Percentiles rank a stretch among this genome's conserved stretches.
Evolutionary conservation across 1,140 invertebrate genomes (phyloP).

Genomic region (honey bee (Apis mellifera)): DNA sequence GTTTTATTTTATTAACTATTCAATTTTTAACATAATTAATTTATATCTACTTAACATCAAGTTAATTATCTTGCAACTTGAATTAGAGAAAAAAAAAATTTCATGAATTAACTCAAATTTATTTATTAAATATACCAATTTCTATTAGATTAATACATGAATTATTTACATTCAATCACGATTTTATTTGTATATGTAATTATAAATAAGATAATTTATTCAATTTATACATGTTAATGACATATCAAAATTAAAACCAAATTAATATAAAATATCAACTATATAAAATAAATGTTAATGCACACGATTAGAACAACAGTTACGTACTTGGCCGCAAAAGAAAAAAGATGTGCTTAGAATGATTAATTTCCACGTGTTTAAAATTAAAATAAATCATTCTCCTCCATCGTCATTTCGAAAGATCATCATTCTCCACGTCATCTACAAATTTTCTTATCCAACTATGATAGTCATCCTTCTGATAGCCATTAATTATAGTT

Average conservation of each 20-base stretch:
- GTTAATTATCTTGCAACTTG: too few relatives aligned
- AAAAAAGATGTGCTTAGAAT: neutral
- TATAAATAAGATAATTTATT: neutral
- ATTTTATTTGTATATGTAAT: too few relatives aligned
- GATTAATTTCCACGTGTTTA: neutral
- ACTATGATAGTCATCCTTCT: neutral
- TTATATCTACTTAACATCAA: too few relatives aligned
- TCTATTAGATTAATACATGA: too few relatives aligned
- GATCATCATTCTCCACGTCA: neutral
- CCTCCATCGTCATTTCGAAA: neutral
- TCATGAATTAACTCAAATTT: too few relatives aligned
- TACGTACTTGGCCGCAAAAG: neutral
- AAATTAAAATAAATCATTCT: conserved; percentile 23
- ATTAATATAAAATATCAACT: too few relatives aligned
- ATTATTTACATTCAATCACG: too few relatives aligned
- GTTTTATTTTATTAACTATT: too few relatives aligned
- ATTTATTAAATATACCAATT: too few relatives aligned
- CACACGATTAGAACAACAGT: neutral
- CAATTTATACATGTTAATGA: neutral
- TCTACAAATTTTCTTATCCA: neutral
- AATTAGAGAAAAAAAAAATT: too few relatives aligned
- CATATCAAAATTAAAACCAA: neutral
- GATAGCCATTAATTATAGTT: too few relatives aligned
- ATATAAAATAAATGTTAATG: neutral
- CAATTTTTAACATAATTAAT: too few relatives aligned